Conservation (phyloP, 2,113 vertebrate species). For the Sebastes fasciatus region DNA sequence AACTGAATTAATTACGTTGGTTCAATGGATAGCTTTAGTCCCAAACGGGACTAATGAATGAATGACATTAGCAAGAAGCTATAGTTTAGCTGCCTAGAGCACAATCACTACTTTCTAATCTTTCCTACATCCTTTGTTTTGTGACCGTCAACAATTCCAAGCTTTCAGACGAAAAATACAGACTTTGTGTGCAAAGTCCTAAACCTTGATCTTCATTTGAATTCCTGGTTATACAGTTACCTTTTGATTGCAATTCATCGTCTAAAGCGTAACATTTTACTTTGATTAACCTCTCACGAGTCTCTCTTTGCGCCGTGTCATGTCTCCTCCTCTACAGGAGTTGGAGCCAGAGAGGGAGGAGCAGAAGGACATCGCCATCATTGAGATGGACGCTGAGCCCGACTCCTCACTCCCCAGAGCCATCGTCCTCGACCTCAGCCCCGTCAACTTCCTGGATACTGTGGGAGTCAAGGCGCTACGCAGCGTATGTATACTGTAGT, state of each 20-base stretch:
- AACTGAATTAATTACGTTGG: too few species aligned
- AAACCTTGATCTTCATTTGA: background rate
- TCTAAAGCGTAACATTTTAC: background rate
- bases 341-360: conserved; percentile 12
- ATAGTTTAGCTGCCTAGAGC: too few species aligned
- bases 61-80: too few species aligned
- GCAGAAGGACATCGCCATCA: conserved; percentile 49
- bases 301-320: background rate
- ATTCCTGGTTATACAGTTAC: too few species aligned
- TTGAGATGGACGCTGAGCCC: conserved; percentile 69
- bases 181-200: too few species aligned
- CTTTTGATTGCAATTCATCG: background rate
- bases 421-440: conserved; percentile 90
- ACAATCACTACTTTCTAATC: too few species aligned
- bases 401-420: conserved; percentile 81
- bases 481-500: conserved; percentile 81
- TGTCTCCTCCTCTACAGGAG: conserved; percentile 48
- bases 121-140: too few species aligned
- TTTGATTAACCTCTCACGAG: too few species aligned
- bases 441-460: conserved; percentile 92
- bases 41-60: too few species aligned
- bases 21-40: too few species aligned
- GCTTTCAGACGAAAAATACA: too few species aligned
- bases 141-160: too few species aligned
- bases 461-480: conserved; percentile 91